phyloP scores from a whole-genome alignment of 2,113 vertebrate species.

The Gallinago media region DNA sequence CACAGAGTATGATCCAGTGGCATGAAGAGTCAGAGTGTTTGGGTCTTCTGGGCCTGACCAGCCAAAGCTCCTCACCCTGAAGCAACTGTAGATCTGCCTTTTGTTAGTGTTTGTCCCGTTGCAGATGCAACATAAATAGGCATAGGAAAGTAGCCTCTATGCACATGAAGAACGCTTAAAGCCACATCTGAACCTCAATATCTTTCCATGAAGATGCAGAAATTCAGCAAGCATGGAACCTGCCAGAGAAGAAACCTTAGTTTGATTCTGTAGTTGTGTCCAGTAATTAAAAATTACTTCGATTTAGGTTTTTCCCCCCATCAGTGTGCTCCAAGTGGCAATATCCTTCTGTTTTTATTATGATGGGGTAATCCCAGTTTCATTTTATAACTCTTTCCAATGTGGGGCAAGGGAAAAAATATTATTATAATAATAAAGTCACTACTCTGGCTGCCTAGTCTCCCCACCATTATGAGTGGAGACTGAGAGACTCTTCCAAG shows the following conservation, averaged over 20 bases:
- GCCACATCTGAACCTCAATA: neutral
- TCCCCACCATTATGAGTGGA: neutral
- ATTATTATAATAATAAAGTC: neutral
- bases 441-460: neutral
- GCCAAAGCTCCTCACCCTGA: neutral
- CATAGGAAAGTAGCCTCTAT: neutral
- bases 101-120: neutral
- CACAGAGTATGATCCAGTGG: neutral
- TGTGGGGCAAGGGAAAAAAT: fast-evolving
- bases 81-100: neutral
- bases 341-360: neutral
- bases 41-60: neutral
- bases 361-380: neutral
- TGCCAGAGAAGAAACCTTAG: neutral
- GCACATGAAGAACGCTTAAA: neutral
- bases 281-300: neutral
- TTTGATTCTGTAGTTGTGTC: neutral
- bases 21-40: neutral
- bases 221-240: neutral
- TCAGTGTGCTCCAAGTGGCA: neutral
- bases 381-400: neutral
- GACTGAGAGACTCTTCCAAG: neutral
- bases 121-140: neutral
- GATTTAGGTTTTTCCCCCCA: neutral
- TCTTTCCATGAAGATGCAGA: neutral